Evolutionary conservation across 37 sponge, comb jelly and placozoan genomes (phyloP).

Genomic region (Aplysina aerophoba): DNA sequence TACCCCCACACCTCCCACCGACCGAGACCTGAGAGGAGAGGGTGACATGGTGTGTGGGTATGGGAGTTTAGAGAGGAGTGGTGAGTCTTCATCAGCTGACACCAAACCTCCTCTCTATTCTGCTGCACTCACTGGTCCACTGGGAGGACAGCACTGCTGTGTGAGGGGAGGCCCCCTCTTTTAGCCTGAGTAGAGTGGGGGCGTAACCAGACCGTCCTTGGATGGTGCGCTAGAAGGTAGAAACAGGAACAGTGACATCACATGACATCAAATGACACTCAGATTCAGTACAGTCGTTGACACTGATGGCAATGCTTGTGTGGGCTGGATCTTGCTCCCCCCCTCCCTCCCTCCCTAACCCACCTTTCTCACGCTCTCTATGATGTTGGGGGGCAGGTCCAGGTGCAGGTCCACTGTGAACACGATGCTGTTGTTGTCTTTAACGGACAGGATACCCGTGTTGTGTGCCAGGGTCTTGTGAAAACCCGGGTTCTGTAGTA

Average conservation of each 20-base stretch:
- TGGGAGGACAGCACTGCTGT: no score
- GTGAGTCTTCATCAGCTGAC: no score
- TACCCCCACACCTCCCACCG: constrained; percentile 32
- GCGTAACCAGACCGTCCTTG: constrained; percentile 70
- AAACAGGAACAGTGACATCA: no score
- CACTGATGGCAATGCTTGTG: no score
- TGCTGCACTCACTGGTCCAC: no score
- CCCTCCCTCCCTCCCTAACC: no score
- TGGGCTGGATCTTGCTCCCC: no score
- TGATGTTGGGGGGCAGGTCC: constrained; percentile 25
- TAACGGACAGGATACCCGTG: not conserved
- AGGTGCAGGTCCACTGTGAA: constrained; percentile 29
- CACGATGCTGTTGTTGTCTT: constrained; percentile 24
- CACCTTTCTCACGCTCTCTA: constrained; percentile 33
- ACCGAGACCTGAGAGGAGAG: not conserved
- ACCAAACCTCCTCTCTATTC: no score
- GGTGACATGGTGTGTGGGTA: no score
- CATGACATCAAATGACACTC: no score
- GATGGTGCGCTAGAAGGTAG: constrained; percentile 54
- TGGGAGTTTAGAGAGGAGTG: no score
- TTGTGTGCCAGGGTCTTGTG: constrained; percentile 29
- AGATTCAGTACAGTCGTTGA: no score
- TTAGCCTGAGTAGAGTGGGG: constrained; percentile 68
- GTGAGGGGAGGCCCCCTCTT: not conserved
- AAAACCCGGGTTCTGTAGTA: not conserved